Conservation (phyloP, 2,113 vertebrate species). For the Plestiodon gilberti region DNA sequence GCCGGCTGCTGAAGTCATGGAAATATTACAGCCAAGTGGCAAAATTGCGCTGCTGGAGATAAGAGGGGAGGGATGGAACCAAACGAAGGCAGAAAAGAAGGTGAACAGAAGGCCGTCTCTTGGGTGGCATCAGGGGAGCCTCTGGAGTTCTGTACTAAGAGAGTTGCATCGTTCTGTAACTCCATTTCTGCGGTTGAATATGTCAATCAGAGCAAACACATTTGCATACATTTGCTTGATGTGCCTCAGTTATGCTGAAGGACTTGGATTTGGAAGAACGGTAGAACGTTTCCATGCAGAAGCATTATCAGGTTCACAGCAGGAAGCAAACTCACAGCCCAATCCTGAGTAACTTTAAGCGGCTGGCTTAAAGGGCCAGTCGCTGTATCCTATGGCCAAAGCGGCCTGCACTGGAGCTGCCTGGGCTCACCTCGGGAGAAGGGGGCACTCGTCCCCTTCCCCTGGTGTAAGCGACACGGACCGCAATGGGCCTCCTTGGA, state of each 20-base stretch:
- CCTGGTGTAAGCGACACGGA: too few species aligned
- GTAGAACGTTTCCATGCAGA: not conserved
- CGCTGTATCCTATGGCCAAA: too few species aligned
- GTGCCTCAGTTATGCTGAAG: not conserved
- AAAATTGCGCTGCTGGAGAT: not conserved
- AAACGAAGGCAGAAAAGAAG: not conserved
- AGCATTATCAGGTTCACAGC: not conserved
- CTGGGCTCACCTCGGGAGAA: too few species aligned
- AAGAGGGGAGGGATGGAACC: not conserved
- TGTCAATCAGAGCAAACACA: not conserved
- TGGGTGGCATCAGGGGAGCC: not conserved
- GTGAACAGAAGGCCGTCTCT: too few species aligned
- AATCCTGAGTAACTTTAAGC: too few species aligned
- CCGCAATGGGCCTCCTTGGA: too few species aligned
- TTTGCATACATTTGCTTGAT: not conserved
- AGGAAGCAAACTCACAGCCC: too few species aligned
- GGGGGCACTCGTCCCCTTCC: too few species aligned
- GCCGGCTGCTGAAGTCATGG: slow-evolving; percentile 44
- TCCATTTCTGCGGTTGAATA: not conserved
- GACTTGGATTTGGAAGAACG: not conserved
- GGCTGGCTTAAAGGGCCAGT: too few species aligned
- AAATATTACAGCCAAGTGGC: slow-evolving; percentile 36
- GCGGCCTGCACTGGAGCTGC: too few species aligned
- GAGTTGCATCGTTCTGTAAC: not conserved
- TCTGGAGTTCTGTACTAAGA: too few species aligned